A percentile compares a stretch with the other conserved stretches of the same genome.
Conservation (phyloP, 1,140 invertebrate species). For the Megalopta genalis region DNA sequence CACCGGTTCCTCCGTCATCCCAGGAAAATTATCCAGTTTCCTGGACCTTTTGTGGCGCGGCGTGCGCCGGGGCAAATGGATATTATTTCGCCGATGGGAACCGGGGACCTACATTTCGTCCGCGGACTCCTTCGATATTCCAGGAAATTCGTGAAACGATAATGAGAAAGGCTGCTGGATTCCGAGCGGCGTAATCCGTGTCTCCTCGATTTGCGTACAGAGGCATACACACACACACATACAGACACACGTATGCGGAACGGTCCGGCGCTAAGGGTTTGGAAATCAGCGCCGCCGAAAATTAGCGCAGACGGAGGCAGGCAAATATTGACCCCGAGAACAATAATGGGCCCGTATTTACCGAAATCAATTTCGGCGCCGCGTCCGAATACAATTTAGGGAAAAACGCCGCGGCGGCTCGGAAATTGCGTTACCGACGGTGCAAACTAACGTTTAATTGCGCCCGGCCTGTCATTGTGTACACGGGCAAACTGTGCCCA, state of each 20-base stretch:
- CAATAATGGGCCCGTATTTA: conserved; percentile 22
- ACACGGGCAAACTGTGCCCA: conserved; percentile 38
- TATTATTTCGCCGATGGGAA: conserved; percentile 42
- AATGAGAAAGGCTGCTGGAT: not conserved
- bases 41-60: conserved; percentile 55
- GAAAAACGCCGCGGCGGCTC: conserved; percentile 21
- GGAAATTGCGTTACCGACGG: conserved; percentile 51
- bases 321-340: conserved; percentile 26
- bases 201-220: not conserved
- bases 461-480: conserved; percentile 47
- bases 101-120: conserved; percentile 66
- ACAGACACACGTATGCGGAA: not conserved
- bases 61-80: conserved; percentile 30
- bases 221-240: no score
- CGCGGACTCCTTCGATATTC: conserved; percentile 6
- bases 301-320: not conserved
- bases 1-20: conserved; percentile 13
- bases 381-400: conserved; percentile 34
- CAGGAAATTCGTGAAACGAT: not conserved
- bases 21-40: conserved; percentile 70
- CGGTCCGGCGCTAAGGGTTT: not conserved
- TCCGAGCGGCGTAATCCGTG: not conserved
- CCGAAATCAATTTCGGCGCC: conserved; percentile 36
- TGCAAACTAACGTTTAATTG: conserved; percentile 62
- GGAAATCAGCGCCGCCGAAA: not conserved